Conservation (phyloP, 2,888 invertebrate species). For the Balanococcus diminutus region DNA sequence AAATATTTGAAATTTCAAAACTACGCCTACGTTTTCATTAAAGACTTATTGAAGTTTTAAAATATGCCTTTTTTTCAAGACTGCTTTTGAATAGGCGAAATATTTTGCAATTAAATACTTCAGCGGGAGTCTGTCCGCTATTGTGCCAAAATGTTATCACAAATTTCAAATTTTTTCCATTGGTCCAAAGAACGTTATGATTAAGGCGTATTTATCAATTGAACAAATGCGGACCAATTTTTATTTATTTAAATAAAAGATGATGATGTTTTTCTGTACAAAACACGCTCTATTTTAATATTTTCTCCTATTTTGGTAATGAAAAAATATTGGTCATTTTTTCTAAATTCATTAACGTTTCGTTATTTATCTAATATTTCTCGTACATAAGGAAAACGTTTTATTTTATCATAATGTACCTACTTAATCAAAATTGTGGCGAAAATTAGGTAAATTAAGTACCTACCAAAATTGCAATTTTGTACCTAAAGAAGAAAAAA, state of each 20-base stretch:
- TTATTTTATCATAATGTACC: neutral
- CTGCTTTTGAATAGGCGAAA: neutral
- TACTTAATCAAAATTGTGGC: neutral
- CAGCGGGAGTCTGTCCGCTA: neutral
- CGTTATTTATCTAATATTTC: neutral
- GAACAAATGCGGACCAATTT: neutral
- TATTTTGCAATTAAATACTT: neutral
- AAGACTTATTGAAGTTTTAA: neutral
- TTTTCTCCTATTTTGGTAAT: neutral
- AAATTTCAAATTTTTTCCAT: neutral
- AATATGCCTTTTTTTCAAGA: neutral
- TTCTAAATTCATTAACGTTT: neutral
- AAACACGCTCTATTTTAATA: neutral
- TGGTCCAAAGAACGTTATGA: neutral
- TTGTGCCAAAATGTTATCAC: neutral
- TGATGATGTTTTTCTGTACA: neutral
- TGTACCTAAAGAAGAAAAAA: too few relatives aligned
- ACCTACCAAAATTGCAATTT: too few relatives aligned
- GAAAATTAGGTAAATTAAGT: neutral
- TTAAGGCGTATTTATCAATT: neutral
- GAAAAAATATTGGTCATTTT: neutral
- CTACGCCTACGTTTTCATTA: neutral
- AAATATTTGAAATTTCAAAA: neutral
- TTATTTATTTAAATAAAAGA: neutral
- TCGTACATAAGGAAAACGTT: neutral